Evolutionary conservation across 2,797 vertebrate genomes (phyloP).

Genomic region (Falco naumanni): DNA sequence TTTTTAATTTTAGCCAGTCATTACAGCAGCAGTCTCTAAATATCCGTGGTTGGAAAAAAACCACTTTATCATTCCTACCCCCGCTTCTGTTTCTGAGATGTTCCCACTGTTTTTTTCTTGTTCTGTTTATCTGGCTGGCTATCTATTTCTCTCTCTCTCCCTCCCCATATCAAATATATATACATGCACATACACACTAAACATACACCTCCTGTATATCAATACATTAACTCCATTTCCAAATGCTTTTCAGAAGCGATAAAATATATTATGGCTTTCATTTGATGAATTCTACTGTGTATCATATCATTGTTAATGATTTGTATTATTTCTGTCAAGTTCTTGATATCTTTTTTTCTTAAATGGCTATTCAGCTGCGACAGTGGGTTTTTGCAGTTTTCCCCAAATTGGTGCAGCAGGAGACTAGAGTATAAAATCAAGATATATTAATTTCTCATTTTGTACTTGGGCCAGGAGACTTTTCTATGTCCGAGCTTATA

Average conservation of each 20-base stretch:
- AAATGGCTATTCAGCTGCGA: background rate
- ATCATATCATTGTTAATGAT: background rate
- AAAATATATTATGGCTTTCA: background rate
- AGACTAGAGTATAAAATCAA: background rate
- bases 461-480: background rate
- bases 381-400: background rate
- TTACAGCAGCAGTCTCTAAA: background rate
- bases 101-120: background rate
- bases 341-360: background rate
- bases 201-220: background rate
- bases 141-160: background rate
- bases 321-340: background rate
- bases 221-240: background rate
- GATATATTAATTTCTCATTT: slow-evolving; percentile 21
- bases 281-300: background rate
- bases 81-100: background rate
- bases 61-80: background rate
- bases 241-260: background rate
- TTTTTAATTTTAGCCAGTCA: background rate
- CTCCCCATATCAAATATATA: background rate
- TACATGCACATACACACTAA: background rate
- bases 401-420: background rate
- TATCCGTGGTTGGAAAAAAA: background rate
- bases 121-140: background rate
- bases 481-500: background rate